Evolutionary conservation across 2,797 vertebrate species (phyloP), one percentile per base, ranked within the genome.

Genomic region (Lateolabrax maculatus): DNA sequence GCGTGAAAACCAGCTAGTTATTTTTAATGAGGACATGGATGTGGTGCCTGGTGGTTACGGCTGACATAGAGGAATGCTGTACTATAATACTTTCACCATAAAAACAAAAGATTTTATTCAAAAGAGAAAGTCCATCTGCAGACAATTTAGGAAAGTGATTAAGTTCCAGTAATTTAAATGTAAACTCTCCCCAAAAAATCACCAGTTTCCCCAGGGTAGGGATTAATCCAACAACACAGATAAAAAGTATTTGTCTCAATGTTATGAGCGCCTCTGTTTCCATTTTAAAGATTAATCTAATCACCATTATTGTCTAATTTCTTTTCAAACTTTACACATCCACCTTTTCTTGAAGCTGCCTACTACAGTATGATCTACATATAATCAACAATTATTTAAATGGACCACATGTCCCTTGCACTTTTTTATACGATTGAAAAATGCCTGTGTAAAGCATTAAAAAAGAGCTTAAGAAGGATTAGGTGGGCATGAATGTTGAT

Each of bases 101-200:
- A 84, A 77, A 84, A 80, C 49, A 46, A 61, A 70, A 78, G 6
- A 43, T 75, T 79, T 77, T 43, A 43, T 71, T 79, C 66, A 39
- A 75, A 71, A 39, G 13, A 74, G 31, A 71, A 9, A 31, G 46
- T 64, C 75, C 79, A 84, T 84, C 86, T 87, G 79, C 64, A 81
- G 76, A 83, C 61, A 71, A 87, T 82, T 87, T 81, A 60, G 79
- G 36, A 62, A 71, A 46, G 43, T 2, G 9, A 57, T 75, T 43
- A 25, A 72, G 52, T 80, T 81, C 57, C 43, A 80, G 69, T 76
- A 52, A 75, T 79, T 75, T 79, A 39, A 84, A 81, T 60, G 69
- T 89, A 83, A 88, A 84, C 79, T 80, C 64, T 75, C 36, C 56
- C 34, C 55, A 11, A 43, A 81, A 81, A 80, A 79, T 85, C 73